A percentile compares a stretch with the other conserved stretches of the same genome.
Evolutionary conservation across 2,888 invertebrate genomes (phyloP).

Genomic region (Schizaphis graminum): DNA sequence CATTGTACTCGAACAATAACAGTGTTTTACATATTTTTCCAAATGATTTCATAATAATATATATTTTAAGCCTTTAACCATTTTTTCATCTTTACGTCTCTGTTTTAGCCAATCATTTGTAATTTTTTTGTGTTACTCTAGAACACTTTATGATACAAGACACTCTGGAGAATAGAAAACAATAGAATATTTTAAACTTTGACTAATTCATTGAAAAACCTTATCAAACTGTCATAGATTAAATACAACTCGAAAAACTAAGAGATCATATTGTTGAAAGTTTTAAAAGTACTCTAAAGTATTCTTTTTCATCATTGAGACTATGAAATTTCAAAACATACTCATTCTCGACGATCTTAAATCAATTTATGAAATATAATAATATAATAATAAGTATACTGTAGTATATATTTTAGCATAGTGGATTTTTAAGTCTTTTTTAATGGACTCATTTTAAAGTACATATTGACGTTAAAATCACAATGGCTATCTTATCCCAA

Average conservation of each 20-base stretch:
- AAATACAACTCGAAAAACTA: constrained; percentile 13
- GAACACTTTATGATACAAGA: not conserved
- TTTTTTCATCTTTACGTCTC: not conserved
- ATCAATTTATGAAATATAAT: not conserved
- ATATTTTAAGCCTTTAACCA: not conserved
- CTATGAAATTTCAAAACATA: not conserved
- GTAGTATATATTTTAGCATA: not conserved
- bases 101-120: not conserved
- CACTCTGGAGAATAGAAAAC: not conserved
- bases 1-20: not conserved
- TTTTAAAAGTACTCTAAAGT: not conserved
- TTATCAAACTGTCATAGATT: not conserved
- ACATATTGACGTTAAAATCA: not conserved
- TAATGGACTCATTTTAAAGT: not conserved
- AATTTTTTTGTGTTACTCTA: not conserved
- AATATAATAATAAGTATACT: not conserved
- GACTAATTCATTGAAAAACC: not conserved
- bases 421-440: not conserved
- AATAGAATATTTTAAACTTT: constrained; percentile 1
- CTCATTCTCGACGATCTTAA: not conserved
- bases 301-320: not conserved
- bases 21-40: not conserved
- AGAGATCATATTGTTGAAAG: not conserved
- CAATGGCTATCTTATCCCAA: not conserved
- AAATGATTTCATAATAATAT: not conserved